Base-by-base conservation (phyloP, 2,113 vertebrate species). In the Shinisaurus crocodilurus region DNA sequence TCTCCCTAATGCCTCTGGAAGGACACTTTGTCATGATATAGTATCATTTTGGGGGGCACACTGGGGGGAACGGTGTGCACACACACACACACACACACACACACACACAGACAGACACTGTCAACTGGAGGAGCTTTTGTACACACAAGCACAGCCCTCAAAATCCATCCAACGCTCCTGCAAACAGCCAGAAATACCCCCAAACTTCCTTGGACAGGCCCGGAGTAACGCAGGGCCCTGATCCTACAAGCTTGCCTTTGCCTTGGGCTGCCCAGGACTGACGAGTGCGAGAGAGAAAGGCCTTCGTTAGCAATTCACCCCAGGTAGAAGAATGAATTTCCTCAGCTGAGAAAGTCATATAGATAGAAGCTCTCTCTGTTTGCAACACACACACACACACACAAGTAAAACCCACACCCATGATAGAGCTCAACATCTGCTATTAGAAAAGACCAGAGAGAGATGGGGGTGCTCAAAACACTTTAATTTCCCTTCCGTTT, bases 291-390 rank as follows among this genome's bases (percentile, higher is more conserved):
- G 94, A 94, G 95, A 95, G 95, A 94, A 96, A 94, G 95, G 95
- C 95, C 94, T 92, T 93, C 92, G 92, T 96, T 96, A 96, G 96
- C 95, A 96, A 96, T 96, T 96, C 95, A 96, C 95, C 96, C 93
- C 94, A 95, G 95, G 96, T 96, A 96, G 96, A 94, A 97, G 95
- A 95, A 95, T 93, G 94, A 94, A 95, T 96, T 96, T 95, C 95
- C 94, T 94, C 94, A 27, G 90, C 91, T 40, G 18, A 95, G 96
- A 95, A 86, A 96, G 96, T 96, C 96, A 95, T 97, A 96, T 96
- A 96, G 96, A 95, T 95, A 96, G 96, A 94, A 96, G 94, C 94
- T 95, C 93, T n/a, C n/a, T 82, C 85, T 88, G 88, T 92, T 96
- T 93, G 93, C 93, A 89, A 91, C 94, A 95, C 37, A 86, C 34